Evolutionary conservation across 1,140 invertebrate genomes (phyloP).

Genomic region (Drosophila simulans): DNA sequence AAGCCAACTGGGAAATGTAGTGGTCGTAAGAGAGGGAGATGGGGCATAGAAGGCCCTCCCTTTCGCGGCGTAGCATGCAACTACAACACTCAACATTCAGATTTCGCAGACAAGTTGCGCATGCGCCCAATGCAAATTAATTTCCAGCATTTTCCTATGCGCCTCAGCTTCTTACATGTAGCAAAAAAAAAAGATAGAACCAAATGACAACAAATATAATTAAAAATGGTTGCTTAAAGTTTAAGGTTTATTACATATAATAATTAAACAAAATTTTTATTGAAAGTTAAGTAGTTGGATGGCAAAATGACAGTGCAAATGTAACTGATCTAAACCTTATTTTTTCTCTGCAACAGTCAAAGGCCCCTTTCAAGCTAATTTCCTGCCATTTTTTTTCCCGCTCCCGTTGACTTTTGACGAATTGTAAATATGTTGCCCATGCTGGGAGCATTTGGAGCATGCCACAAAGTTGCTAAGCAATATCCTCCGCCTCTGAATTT

Average conservation of each 20-base stretch:
- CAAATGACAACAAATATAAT: too few species aligned
- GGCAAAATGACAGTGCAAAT: too few species aligned
- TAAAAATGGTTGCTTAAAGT: too few species aligned
- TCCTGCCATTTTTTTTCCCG: conserved; percentile 26
- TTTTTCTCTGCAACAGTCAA: neutral
- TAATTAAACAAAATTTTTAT: too few species aligned
- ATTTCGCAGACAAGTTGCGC: conserved; percentile 65
- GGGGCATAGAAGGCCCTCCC: conserved; percentile 4
- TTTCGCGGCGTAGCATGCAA: conserved; percentile 11
- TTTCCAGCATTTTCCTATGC: conserved; percentile 61
- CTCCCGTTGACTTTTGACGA: conserved; percentile 27
- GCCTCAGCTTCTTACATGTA: conserved; percentile 33
- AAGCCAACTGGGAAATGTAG: conserved; percentile 42
- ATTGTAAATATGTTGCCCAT: conserved; percentile 31
- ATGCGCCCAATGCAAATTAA: conserved; percentile 77
- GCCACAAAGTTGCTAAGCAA: conserved; percentile 46
- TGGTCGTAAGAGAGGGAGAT: conserved; percentile 1
- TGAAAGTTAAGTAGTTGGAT: too few species aligned
- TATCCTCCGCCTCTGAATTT: conserved; percentile 1
- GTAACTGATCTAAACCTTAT: too few species aligned
- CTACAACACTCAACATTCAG: conserved; percentile 35
- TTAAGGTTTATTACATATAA: too few species aligned
- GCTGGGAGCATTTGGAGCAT: neutral
- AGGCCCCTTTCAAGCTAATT: conserved; percentile 54
- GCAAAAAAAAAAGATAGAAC: conserved; percentile 1